Percentiles rank a stretch among this genome's conserved stretches.
These are phyloP conservation scores for Calcarius lapponicus DNA, from an alignment of 2,797 vertebrate genomes.

Conservation along the genomic window DNA sequence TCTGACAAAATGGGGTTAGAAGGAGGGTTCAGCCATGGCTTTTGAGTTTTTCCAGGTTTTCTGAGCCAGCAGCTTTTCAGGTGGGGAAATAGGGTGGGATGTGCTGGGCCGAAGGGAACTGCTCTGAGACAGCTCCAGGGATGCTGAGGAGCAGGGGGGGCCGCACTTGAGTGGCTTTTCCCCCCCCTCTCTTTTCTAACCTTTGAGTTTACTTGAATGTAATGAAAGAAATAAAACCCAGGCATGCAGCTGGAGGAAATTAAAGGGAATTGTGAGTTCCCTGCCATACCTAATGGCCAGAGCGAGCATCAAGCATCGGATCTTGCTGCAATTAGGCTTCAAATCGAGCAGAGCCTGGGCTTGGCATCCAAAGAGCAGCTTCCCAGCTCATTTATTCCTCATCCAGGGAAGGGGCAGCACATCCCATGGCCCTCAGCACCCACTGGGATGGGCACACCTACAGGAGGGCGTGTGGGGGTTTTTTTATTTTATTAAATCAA, in stretches of 20 bases:
- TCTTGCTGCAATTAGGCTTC: not conserved
- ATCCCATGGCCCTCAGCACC: not conserved
- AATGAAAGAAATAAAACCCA: not conserved
- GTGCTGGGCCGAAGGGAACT: rapidly evolving
- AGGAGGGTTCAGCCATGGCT: not conserved
- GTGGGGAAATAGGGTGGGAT: not conserved
- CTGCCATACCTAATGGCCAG: not conserved
- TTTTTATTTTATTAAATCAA: not conserved
- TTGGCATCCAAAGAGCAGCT: not conserved
- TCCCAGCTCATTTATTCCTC: not conserved
- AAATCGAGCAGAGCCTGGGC: not conserved
- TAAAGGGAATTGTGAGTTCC: not conserved
- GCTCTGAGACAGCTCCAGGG: not conserved
- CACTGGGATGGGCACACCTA: not conserved
- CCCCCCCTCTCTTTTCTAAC: not conserved
- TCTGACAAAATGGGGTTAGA: conserved; percentile 57
- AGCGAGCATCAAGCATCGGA: not conserved
- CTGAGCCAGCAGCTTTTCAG: not conserved
- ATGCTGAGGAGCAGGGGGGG: not conserved
- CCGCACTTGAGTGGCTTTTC: not conserved
- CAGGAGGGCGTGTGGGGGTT: not conserved
- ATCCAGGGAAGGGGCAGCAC: not conserved
- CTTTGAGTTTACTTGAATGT: not conserved
- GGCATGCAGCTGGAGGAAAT: conserved; percentile 10
- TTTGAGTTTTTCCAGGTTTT: conserved; percentile 22